Percentiles rank a stretch among this genome's conserved stretches.
Evolutionary conservation across 2,888 invertebrate genomes (phyloP).

Genomic region (Torymus auratus): DNA sequence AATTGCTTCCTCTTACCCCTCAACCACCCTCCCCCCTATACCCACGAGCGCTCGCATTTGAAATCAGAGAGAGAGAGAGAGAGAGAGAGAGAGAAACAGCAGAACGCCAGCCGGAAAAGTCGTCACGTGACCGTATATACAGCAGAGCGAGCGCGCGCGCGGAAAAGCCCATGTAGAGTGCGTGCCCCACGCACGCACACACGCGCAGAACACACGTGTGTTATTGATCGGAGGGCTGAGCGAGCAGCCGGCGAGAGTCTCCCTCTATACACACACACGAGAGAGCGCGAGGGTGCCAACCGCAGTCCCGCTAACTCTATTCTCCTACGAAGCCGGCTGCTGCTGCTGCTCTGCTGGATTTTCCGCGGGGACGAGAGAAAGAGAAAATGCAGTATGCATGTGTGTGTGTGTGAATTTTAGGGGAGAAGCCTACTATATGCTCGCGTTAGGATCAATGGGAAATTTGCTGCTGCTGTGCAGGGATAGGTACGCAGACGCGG

Average conservation of each 20-base stretch:
- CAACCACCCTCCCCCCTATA: too few species aligned
- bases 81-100: too few species aligned
- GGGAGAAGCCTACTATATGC: too few species aligned
- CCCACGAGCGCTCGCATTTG: too few species aligned
- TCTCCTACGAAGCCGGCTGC: conserved; percentile 63
- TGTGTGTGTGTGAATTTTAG: too few species aligned
- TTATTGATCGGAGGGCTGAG: conserved; percentile 73
- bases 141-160: too few species aligned
- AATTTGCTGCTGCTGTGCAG: conserved; percentile 38
- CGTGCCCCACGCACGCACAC: conserved; percentile 58
- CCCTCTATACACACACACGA: neutral
- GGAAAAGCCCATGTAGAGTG: neutral
- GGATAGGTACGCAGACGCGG: neutral
- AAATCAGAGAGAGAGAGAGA: too few species aligned
- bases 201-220: conserved; percentile 68
- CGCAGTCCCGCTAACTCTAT: conserved; percentile 71
- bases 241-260: conserved; percentile 15
- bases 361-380: neutral
- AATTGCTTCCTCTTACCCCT: too few species aligned
- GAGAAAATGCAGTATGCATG: neutral
- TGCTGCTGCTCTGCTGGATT: too few species aligned
- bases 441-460: conserved; percentile 32
- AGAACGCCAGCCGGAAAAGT: too few species aligned
- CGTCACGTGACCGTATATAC: too few species aligned
- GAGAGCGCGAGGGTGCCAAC: conserved; percentile 67